Evolutionary conservation across 2,113 vertebrate genomes (phyloP).

Genomic region (Gopherus flavomarginatus): DNA sequence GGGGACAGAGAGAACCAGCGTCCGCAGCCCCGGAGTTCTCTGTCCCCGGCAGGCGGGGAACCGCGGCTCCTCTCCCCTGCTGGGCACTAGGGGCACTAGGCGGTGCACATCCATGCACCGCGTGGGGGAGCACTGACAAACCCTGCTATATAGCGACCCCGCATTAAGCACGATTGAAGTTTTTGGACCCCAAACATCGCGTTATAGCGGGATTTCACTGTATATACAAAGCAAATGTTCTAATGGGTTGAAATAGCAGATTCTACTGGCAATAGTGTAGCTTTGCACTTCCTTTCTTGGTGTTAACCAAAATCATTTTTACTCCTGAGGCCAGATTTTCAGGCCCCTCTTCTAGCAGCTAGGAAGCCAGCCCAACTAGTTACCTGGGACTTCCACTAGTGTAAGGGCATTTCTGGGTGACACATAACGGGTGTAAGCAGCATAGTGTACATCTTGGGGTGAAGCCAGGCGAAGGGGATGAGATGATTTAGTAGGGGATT

Average conservation of each 20-base stretch:
- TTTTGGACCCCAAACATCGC: too few relatives aligned
- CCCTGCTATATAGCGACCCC: too few relatives aligned
- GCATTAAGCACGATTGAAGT: too few relatives aligned
- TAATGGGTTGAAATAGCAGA: not conserved
- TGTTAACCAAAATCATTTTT: not conserved
- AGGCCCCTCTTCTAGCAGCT: not conserved
- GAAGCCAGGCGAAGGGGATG: not conserved
- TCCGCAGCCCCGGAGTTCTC: too few relatives aligned
- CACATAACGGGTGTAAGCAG: not conserved
- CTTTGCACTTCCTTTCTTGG: not conserved
- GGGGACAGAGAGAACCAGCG: too few relatives aligned
- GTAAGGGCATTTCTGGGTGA: not conserved
- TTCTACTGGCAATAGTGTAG: not conserved
- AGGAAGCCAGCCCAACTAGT: not conserved
- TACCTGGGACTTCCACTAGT: not conserved
- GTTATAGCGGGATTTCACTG: too few relatives aligned
- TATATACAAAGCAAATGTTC: not conserved
- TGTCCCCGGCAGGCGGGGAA: too few relatives aligned
- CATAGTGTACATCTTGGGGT: not conserved
- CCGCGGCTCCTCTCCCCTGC: too few relatives aligned
- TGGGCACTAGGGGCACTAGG: too few relatives aligned
- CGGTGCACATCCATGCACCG: too few relatives aligned
- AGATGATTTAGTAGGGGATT: not conserved
- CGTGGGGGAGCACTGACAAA: too few relatives aligned
- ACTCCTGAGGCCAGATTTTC: not conserved